Base-by-base conservation (phyloP, 2,113 vertebrate species). In the Sigmodon hispidus region DNA sequence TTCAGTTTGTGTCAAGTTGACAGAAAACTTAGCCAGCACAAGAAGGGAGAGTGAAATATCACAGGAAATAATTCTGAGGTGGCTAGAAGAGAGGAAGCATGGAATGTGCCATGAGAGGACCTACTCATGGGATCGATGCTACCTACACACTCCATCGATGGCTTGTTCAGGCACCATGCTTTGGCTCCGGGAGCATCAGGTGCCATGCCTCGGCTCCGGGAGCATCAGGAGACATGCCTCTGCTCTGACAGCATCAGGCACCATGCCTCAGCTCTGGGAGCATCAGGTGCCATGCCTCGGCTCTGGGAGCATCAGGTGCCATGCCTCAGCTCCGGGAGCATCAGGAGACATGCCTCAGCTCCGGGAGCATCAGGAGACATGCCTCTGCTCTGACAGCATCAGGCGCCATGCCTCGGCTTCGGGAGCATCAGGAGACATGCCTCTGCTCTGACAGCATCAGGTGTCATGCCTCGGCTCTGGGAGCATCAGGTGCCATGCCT, bases 351-450 rank as follows among this genome's bases (percentile, higher is more conserved):
- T 15, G 45, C 24, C 85, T n/a, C 48, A n/a, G 22, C 67, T n/a
- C 59, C 1, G 0, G 17, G 22, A 43, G 0, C n/a, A 11, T 52
- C 50, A 52, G 61, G 59, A 3, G 59, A 24, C 6, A 13, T 13
- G 31, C 63, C 63, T 9, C n/a, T 24, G 59, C 22, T 61, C 59
- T 61, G 59, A 22, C 21, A 61, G 59, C 22, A 24, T 61, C 59
- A 61, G 59, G 43, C 8, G 22, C 48, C 13, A 0, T 9, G 36
- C 31, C 87, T 36, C 55, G 34, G 29, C 63, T 43, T 48, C 1
- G 0, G 16, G 24, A 48, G 0, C 43, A 13, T 1, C 63, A 65
- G 43, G n/a, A 4, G 7, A 36, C 40, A 0, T 29, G 36, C 26
- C 69, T 40, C 36, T 29, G 24, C 69, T 40, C 61, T 1, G 0